Conservation (phyloP, 2,888 invertebrate genomes). For the Therioaphis trifolii region DNA sequence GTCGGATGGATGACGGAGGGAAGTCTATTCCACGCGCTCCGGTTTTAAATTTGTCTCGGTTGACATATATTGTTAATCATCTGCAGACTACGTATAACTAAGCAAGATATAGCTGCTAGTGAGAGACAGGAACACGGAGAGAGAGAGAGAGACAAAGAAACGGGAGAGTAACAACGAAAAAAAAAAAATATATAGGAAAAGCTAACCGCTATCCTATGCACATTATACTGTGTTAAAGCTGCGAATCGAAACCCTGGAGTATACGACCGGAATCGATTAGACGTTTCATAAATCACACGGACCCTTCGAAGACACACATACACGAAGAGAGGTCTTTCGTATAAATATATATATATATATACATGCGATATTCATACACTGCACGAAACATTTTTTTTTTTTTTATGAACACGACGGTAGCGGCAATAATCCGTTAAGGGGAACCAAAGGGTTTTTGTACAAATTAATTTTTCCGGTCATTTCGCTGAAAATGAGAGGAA, state of each 20-base stretch:
- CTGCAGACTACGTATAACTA: conserved; percentile 21
- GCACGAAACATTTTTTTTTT: conserved; percentile 39
- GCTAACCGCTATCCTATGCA: not conserved
- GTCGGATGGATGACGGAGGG: not conserved
- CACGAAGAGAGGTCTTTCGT: not conserved
- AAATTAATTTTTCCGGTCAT: conserved; percentile 43
- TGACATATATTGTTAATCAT: conserved; percentile 55
- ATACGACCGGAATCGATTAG: conserved; percentile 58
- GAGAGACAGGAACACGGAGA: not conserved
- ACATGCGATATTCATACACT: conserved; percentile 56
- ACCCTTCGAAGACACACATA: conserved; percentile 59
- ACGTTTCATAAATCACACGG: conserved; percentile 59
- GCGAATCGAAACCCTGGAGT: conserved; percentile 51
- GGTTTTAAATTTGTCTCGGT: conserved; percentile 57
- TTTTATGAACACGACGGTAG: conserved; percentile 35
- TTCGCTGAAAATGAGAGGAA: not conserved
- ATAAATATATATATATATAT: conserved; percentile 32
- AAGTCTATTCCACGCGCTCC: not conserved
- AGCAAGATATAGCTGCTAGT: too few species aligned
- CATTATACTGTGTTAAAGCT: conserved; percentile 28
- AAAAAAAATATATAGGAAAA: conserved; percentile 25
- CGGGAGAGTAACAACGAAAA: not conserved
- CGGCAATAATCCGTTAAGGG: not conserved
- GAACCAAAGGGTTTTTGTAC: conserved; percentile 1
- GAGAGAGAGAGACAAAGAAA: not conserved